These are phyloP conservation scores for Contarinia nasturtii DNA, from an alignment of 1,140 invertebrate genomes.

Conservation along the genomic window DNA sequence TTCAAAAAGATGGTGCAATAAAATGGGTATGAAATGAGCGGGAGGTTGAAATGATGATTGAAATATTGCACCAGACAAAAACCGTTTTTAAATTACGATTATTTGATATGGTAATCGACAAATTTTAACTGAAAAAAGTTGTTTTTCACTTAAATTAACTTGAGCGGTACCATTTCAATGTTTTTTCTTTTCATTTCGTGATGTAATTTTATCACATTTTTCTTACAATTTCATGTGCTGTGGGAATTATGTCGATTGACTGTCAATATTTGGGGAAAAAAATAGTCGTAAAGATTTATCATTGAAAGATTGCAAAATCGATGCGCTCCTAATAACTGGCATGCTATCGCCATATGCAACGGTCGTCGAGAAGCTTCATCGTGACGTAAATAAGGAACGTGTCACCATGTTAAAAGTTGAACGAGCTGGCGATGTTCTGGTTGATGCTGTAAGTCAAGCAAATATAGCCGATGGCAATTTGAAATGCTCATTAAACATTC, in stretches of 20 bases:
- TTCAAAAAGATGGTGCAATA: no score
- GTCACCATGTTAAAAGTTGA: constrained; percentile 69
- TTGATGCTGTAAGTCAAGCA: constrained; percentile 43
- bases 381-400: constrained; percentile 59
- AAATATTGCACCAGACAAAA: no score
- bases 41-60: no score
- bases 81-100: not conserved
- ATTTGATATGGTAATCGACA: not conserved
- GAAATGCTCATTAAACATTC: not conserved
- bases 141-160: not conserved
- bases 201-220: no score
- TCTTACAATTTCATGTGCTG: not conserved
- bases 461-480: not conserved
- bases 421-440: constrained; percentile 55
- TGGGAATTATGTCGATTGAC: no score
- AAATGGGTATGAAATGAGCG: no score
- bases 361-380: constrained; percentile 56
- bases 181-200: no score
- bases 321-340: constrained; percentile 65
- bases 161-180: not conserved
- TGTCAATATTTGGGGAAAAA: not conserved
- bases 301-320: constrained; percentile 47
- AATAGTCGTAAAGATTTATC: constrained; percentile 47
- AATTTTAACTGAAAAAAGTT: not conserved
- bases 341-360: constrained; percentile 57